These are phyloP conservation scores for Dasyprocta punctata DNA, from an alignment of 2,113 vertebrate genomes.

Conservation along the genomic window DNA sequence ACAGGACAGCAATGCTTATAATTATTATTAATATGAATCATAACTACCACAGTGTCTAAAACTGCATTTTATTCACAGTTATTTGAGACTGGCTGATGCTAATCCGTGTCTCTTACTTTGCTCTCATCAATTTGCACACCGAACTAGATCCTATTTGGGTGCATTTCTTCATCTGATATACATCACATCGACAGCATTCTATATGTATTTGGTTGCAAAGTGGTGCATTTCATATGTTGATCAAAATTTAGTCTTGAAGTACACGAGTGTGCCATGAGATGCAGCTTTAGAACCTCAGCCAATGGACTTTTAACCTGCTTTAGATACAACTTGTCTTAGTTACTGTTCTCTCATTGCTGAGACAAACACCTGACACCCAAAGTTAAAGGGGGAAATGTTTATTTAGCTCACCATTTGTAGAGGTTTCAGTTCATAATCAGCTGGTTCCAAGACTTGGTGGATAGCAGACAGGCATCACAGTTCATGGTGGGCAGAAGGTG, in stretches of 20 bases:
- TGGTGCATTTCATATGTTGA: not conserved
- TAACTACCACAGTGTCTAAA: not conserved
- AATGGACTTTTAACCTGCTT: not conserved
- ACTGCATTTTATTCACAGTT: not conserved
- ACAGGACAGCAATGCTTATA: not conserved
- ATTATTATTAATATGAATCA: not conserved
- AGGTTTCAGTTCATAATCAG: not conserved
- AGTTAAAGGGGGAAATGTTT: not conserved
- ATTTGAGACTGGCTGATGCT: not conserved
- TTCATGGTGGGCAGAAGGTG: not conserved
- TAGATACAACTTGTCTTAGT: not conserved
- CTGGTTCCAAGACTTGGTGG: not conserved
- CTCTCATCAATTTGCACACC: not conserved
- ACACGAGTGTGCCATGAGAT: not conserved
- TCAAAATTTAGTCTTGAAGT: not conserved
- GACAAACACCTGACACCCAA: not conserved
- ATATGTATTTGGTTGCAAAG: not conserved
- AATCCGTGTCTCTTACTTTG: not conserved
- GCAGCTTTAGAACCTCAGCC: not conserved
- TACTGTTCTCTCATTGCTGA: not conserved
- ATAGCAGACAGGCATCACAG: not conserved
- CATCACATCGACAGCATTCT: not conserved
- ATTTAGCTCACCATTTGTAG: not conserved
- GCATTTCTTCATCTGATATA: not conserved
- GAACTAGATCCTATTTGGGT: not conserved